Evolutionary conservation across 2,113 vertebrate species (phyloP).

Genomic region (Ia io): DNA sequence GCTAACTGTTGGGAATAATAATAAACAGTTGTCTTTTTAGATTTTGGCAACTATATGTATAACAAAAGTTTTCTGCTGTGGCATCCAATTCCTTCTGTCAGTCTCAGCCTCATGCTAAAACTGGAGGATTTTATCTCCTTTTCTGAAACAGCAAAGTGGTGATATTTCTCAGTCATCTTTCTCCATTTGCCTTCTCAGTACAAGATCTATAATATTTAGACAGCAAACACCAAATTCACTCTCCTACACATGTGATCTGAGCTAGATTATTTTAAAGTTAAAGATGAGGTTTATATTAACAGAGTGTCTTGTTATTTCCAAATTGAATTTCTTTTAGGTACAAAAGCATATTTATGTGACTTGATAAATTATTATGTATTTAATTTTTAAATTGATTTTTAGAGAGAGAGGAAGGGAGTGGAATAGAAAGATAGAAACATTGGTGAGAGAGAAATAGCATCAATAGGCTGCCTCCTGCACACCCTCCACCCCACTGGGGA

Average conservation of each 20-base stretch:
- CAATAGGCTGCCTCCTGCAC: too few relatives aligned
- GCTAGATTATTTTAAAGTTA: background rate
- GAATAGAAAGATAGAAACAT: too few relatives aligned
- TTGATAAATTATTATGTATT: background rate
- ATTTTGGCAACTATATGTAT: background rate
- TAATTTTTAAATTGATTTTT: too few relatives aligned
- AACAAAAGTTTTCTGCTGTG: background rate
- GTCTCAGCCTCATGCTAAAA: background rate
- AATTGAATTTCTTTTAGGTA: background rate
- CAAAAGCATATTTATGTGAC: background rate
- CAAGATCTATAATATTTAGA: background rate
- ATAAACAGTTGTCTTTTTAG: background rate
- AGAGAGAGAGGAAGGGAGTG: too few relatives aligned
- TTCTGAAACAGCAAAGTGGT: background rate
- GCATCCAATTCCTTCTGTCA: background rate
- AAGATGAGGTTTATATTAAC: background rate
- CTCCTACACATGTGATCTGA: background rate
- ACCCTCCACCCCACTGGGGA: too few relatives aligned
- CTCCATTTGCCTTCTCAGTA: background rate
- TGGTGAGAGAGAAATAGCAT: too few relatives aligned
- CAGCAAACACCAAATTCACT: background rate
- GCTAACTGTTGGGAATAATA: background rate
- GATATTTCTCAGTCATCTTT: background rate
- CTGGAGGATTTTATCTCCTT: background rate
- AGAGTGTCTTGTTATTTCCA: background rate